Conservation (phyloP, 92 coral and sea anemone genomes). For the Anthopleura xanthogrammica region DNA sequence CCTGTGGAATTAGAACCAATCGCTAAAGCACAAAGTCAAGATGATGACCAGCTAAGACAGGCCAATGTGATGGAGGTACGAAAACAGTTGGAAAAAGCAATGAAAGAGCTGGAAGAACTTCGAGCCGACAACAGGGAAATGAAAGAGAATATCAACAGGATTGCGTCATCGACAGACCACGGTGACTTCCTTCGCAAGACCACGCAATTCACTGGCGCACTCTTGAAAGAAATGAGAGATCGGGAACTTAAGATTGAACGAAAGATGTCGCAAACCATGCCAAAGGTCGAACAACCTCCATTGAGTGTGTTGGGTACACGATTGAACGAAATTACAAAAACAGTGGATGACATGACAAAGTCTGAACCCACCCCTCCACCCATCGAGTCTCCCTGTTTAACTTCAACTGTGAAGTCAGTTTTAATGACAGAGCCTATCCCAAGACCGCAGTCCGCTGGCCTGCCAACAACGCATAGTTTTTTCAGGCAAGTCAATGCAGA, state of each 20-base stretch:
- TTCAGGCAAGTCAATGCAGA: neutral
- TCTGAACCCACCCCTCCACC: slow-evolving; percentile 7
- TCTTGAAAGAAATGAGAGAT: slow-evolving; percentile 60
- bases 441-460: slow-evolving; percentile 13
- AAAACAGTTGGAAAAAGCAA: slow-evolving; percentile 56
- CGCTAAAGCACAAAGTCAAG: slow-evolving; percentile 13
- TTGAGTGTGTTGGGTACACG: slow-evolving; percentile 44
- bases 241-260: slow-evolving; percentile 41
- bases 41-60: slow-evolving; percentile 6
- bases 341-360: slow-evolving; percentile 51
- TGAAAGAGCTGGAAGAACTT: slow-evolving; percentile 60
- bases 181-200: slow-evolving; percentile 50
- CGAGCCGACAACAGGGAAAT: slow-evolving; percentile 67
- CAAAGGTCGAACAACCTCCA: slow-evolving; percentile 24
- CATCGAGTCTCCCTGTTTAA: neutral
- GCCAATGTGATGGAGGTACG: slow-evolving; percentile 43
- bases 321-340: slow-evolving; percentile 48
- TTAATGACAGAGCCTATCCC: neutral
- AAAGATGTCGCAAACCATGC: slow-evolving; percentile 2
- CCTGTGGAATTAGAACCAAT: neutral
- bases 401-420: neutral
- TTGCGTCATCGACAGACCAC: slow-evolving; percentile 35
- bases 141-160: slow-evolving; percentile 54
- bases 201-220: slow-evolving; percentile 58
- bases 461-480: neutral